phyloP scores from a whole-genome alignment of 2,888 invertebrate species.

The Paralinhomoeus sp. region DNA sequence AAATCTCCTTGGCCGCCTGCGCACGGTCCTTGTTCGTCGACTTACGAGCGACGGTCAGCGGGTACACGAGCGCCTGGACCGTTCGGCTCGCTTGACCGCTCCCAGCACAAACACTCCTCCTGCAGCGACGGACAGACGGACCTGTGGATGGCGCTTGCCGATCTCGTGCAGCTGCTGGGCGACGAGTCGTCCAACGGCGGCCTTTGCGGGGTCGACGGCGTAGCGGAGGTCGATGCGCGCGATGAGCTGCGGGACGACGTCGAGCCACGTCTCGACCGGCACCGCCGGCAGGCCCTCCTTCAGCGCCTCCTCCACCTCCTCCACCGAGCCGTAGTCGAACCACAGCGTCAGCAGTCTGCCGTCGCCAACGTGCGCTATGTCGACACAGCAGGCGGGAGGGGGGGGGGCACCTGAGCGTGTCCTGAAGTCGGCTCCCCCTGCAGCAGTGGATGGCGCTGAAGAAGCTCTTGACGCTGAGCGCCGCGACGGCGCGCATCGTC shows the following conservation, averaged over 20 bases:
- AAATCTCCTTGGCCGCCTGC: slow-evolving; percentile 72
- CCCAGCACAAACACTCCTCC: too few relatives aligned
- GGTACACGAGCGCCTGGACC: slow-evolving; percentile 62
- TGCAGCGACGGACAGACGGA: too few relatives aligned
- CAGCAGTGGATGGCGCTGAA: slow-evolving; percentile 72
- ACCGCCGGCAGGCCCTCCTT: slow-evolving; percentile 71
- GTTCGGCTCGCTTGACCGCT: not conserved
- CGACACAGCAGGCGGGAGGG: too few relatives aligned
- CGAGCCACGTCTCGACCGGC: slow-evolving; percentile 93
- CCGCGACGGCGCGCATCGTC: too few relatives aligned
- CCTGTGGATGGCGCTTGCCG: slow-evolving; percentile 84
- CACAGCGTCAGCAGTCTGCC: slow-evolving; percentile 74
- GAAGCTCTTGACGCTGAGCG: slow-evolving; percentile 50
- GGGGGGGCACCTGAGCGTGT: too few relatives aligned
- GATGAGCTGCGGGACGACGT: slow-evolving; percentile 94
- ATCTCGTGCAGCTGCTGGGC: slow-evolving; percentile 82
- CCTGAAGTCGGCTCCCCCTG: slow-evolving; percentile 65
- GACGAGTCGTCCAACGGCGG: slow-evolving; percentile 64
- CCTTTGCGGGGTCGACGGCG: slow-evolving; percentile 53
- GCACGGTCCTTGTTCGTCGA: slow-evolving; percentile 60
- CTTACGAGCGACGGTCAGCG: slow-evolving; percentile 86
- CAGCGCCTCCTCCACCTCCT: slow-evolving; percentile 79
- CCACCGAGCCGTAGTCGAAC: slow-evolving; percentile 70
- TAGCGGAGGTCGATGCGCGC: slow-evolving; percentile 92
- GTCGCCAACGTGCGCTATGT: not conserved